Evolutionary conservation across 92 coral and sea anemone genomes (phyloP).

Genomic region (Meandrina meandrites): DNA sequence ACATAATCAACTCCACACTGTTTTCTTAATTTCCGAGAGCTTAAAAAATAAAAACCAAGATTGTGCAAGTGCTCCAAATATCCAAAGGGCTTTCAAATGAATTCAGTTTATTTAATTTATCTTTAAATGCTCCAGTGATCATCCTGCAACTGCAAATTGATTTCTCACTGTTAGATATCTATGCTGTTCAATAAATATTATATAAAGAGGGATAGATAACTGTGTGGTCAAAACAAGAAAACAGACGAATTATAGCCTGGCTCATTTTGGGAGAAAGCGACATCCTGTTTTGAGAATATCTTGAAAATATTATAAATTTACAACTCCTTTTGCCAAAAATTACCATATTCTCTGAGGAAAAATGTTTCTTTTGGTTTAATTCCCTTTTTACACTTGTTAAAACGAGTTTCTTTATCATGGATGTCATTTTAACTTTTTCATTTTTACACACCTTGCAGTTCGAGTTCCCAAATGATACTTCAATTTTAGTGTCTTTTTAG

Average conservation of each 20-base stretch:
- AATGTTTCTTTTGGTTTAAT: not conserved
- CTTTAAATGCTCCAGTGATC: not conserved
- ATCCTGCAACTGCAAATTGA: not conserved
- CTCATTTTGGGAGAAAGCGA: not conserved
- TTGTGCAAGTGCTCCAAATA: not conserved
- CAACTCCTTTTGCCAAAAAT: not conserved
- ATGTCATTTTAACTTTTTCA: not conserved
- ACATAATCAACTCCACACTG: not conserved
- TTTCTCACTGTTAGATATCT: not conserved
- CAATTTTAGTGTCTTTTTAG: too few species aligned
- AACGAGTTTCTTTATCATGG: not conserved
- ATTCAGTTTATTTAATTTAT: not conserved
- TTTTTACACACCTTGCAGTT: not conserved
- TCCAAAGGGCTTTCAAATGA: not conserved
- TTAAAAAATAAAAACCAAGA: not conserved
- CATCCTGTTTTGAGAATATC: not conserved
- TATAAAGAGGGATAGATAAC: not conserved
- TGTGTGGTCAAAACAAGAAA: not conserved
- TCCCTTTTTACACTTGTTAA: not conserved
- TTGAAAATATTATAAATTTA: too few species aligned
- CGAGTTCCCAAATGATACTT: not conserved
- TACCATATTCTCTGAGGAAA: not conserved
- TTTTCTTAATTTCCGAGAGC: not conserved
- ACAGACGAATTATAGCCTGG: not conserved
- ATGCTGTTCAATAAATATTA: not conserved